A percentile compares a stretch with the other conserved stretches of the same genome.
These are phyloP conservation scores for Drosophila pseudoananassae DNA, from an alignment of 1,140 invertebrate genomes.

Conservation along the genomic window DNA sequence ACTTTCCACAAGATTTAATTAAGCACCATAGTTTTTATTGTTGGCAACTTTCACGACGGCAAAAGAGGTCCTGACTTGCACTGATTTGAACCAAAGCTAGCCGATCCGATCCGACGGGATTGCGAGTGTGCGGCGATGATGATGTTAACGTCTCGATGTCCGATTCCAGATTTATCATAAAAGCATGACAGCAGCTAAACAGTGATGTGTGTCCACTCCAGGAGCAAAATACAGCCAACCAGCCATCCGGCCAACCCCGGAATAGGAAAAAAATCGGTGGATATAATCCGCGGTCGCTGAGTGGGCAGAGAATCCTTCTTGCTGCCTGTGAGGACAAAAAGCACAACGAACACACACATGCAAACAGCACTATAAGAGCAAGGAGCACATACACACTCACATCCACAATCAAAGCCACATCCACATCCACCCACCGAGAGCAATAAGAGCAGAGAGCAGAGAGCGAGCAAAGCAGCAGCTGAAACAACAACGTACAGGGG, in stretches of 20 bases:
- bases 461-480: constrained; percentile 37
- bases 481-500: constrained; percentile 32
- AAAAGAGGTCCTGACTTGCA: constrained; percentile 12
- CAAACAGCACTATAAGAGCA: constrained; percentile 31
- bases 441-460: constrained; percentile 47
- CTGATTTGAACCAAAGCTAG: constrained; percentile 16
- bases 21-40: neutral
- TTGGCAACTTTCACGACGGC: constrained; percentile 42
- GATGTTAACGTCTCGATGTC: constrained; percentile 83
- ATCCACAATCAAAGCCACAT: constrained; percentile 3
- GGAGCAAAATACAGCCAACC: constrained; percentile 47
- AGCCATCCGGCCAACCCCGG: constrained; percentile 74
- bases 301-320: constrained; percentile 63
- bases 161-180: constrained; percentile 84
- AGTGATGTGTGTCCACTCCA: constrained; percentile 79
- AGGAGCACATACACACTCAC: constrained; percentile 10
- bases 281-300: constrained; percentile 79
- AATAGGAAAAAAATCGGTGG: constrained; percentile 74
- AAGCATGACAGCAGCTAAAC: constrained; percentile 82
- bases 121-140: constrained; percentile 58
- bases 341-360: constrained; percentile 55
- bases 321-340: constrained; percentile 67
- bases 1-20: neutral
- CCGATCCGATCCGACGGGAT: constrained; percentile 44
- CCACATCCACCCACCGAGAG: constrained; percentile 21